These are phyloP conservation scores for Pseudomyrmex pallidus DNA, from an alignment of 1,140 invertebrate species.

Conservation along the genomic window DNA sequence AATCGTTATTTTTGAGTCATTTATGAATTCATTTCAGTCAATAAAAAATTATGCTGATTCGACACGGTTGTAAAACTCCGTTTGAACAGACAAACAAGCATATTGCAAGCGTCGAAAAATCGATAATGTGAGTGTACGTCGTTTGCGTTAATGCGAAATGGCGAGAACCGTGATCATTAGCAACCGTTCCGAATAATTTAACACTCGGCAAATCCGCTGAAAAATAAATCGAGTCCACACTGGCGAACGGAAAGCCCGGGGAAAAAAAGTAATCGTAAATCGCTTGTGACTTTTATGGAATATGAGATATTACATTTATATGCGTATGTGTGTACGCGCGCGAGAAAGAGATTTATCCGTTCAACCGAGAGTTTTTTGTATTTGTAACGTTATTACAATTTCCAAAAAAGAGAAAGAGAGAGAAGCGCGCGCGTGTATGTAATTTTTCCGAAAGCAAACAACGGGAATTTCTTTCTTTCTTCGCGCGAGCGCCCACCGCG, in stretches of 20 bases:
- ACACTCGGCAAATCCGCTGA: neutral
- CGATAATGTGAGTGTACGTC: neutral
- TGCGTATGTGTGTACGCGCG: too few relatives aligned
- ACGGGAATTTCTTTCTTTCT: neutral
- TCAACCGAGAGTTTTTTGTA: neutral
- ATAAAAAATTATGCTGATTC: too few relatives aligned
- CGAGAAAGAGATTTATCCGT: neutral
- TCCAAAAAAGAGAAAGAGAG: neutral
- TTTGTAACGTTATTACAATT: conserved; percentile 6
- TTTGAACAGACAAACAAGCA: neutral
- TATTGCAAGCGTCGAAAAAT: neutral
- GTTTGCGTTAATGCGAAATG: neutral
- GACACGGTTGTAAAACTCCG: neutral
- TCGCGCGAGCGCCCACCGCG: neutral
- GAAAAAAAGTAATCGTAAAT: neutral
- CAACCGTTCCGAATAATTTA: conserved; percentile 8
- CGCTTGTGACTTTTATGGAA: neutral
- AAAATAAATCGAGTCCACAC: conserved; percentile 1
- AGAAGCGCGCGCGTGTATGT: neutral
- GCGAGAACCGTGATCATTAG: conserved; percentile 16
- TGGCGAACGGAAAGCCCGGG: neutral
- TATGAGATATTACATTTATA: too few relatives aligned
- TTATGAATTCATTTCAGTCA: too few relatives aligned
- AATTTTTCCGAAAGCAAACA: neutral
- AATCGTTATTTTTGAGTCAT: too few relatives aligned